Base-by-base conservation (phyloP, 2,113 vertebrate genomes). In the Phrynosoma platyrhinos region DNA sequence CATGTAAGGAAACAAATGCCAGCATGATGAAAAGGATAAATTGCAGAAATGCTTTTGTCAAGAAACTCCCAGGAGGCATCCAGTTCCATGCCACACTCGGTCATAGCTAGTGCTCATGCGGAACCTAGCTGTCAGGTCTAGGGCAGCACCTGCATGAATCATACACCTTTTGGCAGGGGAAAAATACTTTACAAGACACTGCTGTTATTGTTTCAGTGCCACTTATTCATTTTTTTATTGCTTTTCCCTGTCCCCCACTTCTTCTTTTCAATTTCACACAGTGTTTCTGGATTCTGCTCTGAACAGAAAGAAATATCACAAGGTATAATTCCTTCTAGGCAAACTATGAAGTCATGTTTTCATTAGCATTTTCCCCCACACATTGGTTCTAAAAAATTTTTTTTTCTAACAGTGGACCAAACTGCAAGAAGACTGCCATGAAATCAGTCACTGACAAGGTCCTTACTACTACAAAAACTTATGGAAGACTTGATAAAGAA, bases 1-100 rank as follows among this genome's bases (percentile, higher is more conserved):
- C 84, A 36, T 83, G 87, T 84, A 91, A 93, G 75, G 72, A 90
- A 82, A 68, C 66, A 40, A 80, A 89, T 75, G 76, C 42, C 72
- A 91, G 78, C 6, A 68, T 90, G 58, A 13, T 25, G 20, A 40
- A 42, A 88, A 55, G 40, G 87, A 36, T 0, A 7, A 36, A 36
- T 82, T 10, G 27, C 84, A 82, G 89, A 82, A 91, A 85, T 42
- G 16, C n/a, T 1, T 36, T 64, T 91, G 81, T 7, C 89, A 52
- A 77, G 36, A 27, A 25, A 42, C 21, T 82, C 79, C 53, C 68
- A 53, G 21, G 80, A 82, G n/a, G 64, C 52, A 83, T 69, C 9
- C 52, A 3, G 58, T 75, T 52, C 47, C 21, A 36, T 82, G 62
- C 69, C 32, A 55, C 32, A 74, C 71, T 23, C 16, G 62, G 32